phyloP scores from a whole-genome alignment of 2,113 vertebrate genomes.

The Mormyrus lacerda region DNA sequence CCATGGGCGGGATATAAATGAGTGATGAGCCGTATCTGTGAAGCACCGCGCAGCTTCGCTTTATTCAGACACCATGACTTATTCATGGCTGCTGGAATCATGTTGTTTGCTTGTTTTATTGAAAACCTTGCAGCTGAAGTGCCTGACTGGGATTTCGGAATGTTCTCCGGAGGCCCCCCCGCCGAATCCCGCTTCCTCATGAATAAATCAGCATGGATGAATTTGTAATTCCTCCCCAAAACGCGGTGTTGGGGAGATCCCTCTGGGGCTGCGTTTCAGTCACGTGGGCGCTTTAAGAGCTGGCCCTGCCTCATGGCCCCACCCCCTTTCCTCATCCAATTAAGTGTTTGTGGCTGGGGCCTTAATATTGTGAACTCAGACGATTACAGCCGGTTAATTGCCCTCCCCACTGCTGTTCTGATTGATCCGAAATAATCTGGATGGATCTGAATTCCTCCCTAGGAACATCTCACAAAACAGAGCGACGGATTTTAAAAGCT shows the following conservation, averaged over 20 bases:
- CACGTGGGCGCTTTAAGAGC: conserved; percentile 32
- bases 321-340: background rate
- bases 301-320: conserved; percentile 8
- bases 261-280: conserved; percentile 38
- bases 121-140: conserved; percentile 66
- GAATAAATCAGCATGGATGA: conserved; percentile 64
- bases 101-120: conserved; percentile 77
- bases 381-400: background rate
- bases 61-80: conserved; percentile 64
- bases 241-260: conserved; percentile 57
- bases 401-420: background rate
- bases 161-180: conserved; percentile 57
- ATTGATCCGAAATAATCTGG: conserved; percentile 1
- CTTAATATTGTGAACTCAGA: background rate
- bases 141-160: conserved; percentile 56
- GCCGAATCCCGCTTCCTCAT: conserved; percentile 55
- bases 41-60: conserved; percentile 58
- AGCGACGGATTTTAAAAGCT: background rate
- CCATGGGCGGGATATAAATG: conserved; percentile 51
- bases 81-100: conserved; percentile 66
- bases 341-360: background rate
- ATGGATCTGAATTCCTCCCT: background rate
- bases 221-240: conserved; percentile 57
- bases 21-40: conserved; percentile 56
- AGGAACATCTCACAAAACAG: background rate